These are phyloP conservation scores for Dendrocincla tyrannina DNA, from an alignment of 2,797 vertebrate genomes.

Conservation along the genomic window DNA sequence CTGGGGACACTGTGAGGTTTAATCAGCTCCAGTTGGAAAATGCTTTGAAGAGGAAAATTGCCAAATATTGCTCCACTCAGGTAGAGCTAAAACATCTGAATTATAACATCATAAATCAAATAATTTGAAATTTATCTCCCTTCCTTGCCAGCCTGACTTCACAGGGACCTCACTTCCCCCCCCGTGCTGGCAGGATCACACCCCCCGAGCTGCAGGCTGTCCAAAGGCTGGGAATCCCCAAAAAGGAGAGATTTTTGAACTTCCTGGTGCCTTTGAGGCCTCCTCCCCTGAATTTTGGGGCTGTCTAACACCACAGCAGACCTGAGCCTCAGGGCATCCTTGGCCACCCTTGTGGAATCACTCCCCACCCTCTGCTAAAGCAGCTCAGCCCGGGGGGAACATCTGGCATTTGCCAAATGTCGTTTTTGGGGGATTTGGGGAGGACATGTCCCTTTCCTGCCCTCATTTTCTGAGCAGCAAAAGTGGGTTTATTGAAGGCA, in stretches of 20 bases:
- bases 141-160: background rate
- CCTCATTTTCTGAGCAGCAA: too few species aligned
- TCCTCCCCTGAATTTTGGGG: too few species aligned
- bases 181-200: background rate
- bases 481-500: too few species aligned
- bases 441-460: too few species aligned
- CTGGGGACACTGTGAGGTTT: background rate
- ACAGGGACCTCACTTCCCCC: background rate
- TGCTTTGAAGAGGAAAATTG: background rate
- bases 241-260: background rate
- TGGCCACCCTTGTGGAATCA: too few species aligned
- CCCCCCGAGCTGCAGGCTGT: background rate
- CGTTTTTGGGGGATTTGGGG: too few species aligned
- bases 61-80: background rate
- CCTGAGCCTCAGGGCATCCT: too few species aligned
- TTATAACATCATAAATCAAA: conserved; percentile 46
- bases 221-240: background rate
- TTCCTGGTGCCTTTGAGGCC: too few species aligned
- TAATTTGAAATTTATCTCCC: conserved; percentile 18
- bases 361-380: too few species aligned
- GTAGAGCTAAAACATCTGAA: background rate
- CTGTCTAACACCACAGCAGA: too few species aligned
- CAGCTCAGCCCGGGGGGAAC: too few species aligned
- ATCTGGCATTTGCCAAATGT: too few species aligned
- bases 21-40: background rate